These are phyloP conservation scores for Sebastes wilsoni DNA, from an alignment of 2,797 vertebrate species.

Conservation along the genomic window DNA sequence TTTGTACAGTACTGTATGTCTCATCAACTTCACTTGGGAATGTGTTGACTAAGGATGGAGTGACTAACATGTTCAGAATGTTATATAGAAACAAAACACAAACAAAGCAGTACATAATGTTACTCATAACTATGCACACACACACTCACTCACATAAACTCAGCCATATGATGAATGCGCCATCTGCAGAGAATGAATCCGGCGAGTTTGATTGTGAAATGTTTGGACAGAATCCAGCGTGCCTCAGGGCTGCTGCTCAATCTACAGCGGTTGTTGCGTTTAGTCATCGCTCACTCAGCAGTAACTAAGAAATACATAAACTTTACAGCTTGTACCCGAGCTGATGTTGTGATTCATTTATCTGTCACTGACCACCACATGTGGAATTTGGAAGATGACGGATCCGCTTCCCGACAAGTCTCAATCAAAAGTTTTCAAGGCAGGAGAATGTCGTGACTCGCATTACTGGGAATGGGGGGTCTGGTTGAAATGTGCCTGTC, in stretches of 20 bases:
- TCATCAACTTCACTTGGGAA: conserved; percentile 19
- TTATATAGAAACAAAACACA: conserved; percentile 19
- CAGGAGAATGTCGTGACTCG: conserved; percentile 58
- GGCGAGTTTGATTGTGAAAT: conserved; percentile 50
- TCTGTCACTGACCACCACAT: background rate
- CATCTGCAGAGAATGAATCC: conserved; percentile 25
- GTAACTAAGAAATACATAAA: background rate
- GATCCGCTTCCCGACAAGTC: conserved; percentile 22
- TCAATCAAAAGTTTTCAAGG: conserved; percentile 28
- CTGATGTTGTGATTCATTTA: background rate
- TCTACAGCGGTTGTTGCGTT: conserved; percentile 28
- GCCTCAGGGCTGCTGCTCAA: conserved; percentile 6
- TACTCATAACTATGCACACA: conserved; percentile 7
- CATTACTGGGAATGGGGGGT: conserved; percentile 21
- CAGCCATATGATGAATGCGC: conserved; percentile 13
- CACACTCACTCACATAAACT: background rate
- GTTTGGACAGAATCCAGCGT: conserved; percentile 32
- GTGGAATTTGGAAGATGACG: background rate
- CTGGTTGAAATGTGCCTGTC: conserved; percentile 61
- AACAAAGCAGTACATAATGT: background rate
- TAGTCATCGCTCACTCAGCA: conserved; percentile 40
- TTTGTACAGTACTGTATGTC: background rate
- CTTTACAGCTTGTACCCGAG: background rate
- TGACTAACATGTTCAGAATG: conserved; percentile 30
- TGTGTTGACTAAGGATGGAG: conserved; percentile 31